These are phyloP conservation scores for Bujurquina vittata DNA, from an alignment of 2,113 vertebrate species.

Conservation along the genomic window DNA sequence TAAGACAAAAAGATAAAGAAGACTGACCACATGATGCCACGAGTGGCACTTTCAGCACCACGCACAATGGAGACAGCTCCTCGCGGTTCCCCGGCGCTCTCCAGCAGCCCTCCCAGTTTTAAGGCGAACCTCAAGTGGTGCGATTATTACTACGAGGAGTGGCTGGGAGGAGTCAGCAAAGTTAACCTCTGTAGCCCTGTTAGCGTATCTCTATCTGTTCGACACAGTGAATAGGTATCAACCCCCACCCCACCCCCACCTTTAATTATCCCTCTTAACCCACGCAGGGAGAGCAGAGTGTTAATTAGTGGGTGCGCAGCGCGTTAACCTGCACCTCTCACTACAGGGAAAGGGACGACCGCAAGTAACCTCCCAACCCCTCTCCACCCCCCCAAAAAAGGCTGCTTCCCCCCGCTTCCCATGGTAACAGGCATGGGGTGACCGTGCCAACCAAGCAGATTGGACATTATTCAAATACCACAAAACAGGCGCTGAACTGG, in stretches of 20 bases:
- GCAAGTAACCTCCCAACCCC: conserved; percentile 69
- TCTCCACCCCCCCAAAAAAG: conserved; percentile 30
- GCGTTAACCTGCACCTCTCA: conserved; percentile 13
- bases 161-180: conserved; percentile 77
- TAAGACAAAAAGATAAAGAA: conserved; percentile 81
- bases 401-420: conserved; percentile 63
- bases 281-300: conserved; percentile 15
- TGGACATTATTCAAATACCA: conserved; percentile 73
- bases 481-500: conserved; percentile 68
- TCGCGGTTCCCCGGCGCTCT: conserved; percentile 7
- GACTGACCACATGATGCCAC: conserved; percentile 79
- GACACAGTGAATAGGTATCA: background rate
- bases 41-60: conserved; percentile 82
- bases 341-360: conserved; percentile 61
- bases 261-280: background rate
- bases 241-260: background rate
- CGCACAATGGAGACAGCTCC: conserved; percentile 80
- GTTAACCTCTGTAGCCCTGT: conserved; percentile 61
- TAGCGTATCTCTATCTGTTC: background rate
- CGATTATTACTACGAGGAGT: conserved; percentile 72
- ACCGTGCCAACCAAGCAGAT: conserved; percentile 78
- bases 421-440: conserved; percentile 80
- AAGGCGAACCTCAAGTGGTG: conserved; percentile 62
- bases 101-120: conserved; percentile 60
- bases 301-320: conserved; percentile 37